These are phyloP conservation scores for Hyperopisus bebe DNA, from an alignment of 2,113 vertebrate species.

Conservation along the genomic window DNA sequence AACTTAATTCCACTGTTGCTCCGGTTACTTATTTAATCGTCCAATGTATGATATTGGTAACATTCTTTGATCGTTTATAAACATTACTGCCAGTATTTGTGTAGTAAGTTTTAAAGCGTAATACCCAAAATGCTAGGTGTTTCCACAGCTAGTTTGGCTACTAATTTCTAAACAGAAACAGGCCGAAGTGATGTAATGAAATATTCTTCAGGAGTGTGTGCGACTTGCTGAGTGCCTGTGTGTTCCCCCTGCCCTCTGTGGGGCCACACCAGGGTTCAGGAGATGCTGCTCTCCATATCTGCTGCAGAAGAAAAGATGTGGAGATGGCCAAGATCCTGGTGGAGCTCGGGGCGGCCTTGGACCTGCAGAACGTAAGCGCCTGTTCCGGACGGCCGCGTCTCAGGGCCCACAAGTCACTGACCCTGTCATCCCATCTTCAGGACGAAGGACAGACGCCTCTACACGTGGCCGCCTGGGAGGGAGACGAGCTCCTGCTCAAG, in stretches of 20 bases:
- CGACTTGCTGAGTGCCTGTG: neutral
- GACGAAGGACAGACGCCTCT: constrained; percentile 38
- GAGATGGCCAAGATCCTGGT: constrained; percentile 47
- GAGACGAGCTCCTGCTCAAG: constrained; percentile 38
- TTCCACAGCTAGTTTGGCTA: no score
- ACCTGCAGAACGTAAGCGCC: constrained; percentile 48
- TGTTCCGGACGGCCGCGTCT: neutral
- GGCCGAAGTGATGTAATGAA: neutral
- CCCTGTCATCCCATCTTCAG: neutral
- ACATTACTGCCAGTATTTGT: no score
- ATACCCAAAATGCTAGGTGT: no score
- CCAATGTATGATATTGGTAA: no score
- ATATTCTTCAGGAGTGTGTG: neutral
- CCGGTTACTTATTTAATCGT: no score
- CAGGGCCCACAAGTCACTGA: neutral
- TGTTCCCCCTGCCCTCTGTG: neutral
- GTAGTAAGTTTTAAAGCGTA: no score
- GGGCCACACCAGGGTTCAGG: constrained; percentile 36
- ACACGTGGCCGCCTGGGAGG: constrained; percentile 31
- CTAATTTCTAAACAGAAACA: neutral
- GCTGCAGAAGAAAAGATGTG: constrained; percentile 42
- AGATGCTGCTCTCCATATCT: constrained; percentile 44
- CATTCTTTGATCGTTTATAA: no score
- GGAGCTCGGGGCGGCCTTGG: constrained; percentile 40
- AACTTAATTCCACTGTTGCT: no score